Base-by-base conservation (phyloP, 2,888 invertebrate species). In the Scaptomyza reducta region DNA sequence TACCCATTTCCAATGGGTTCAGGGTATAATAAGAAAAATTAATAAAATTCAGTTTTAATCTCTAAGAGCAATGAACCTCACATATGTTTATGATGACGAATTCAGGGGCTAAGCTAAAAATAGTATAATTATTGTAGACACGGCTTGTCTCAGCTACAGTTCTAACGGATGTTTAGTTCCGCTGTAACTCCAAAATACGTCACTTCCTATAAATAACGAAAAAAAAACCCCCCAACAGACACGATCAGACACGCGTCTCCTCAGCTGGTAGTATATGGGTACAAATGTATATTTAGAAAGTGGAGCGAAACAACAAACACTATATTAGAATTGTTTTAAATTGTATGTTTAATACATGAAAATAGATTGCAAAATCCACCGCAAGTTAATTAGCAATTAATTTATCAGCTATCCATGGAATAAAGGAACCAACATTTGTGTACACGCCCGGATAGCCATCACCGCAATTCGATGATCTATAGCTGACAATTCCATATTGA, bases 191-290 rank as follows among this genome's bases (percentile, higher is more conserved):
- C 40, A 53, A 61, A 35, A 7, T 51, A 51, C 56, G 29, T 33
- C 59, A 69, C 75, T 75, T 75, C 75, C 72, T 66, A 75, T 61
- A 71, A 65, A 70, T 73, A 68, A 1, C 7, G 27, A 18, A 1
- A n/a, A n/a, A n/a, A 29, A 35, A 41, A 54, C 54, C 13, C 70
- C 62, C 59, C 56, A 55, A 29, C 25, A 51, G 13, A 50, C 18
- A 13, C 27, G 18, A 22, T 11, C 35, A 69, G 73, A 59, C 75
- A 75, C 69, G 60, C 75, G 73, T 22, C 72, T 4, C 44, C 41
- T 51, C 70, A 46, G 60, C 60, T 56, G 69, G 35, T 46, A 22
- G 7, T 13, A 3, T 13, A 13, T 16, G 6, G 14, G 7, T 31
- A 13, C 9, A 18, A 11, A 25, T 35, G 27, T 38, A 50, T 38